Evolutionary conservation across 1,140 invertebrate species (phyloP), one percentile per base, ranked within the genome.

Genomic region (Rhagoletis zephyria): DNA sequence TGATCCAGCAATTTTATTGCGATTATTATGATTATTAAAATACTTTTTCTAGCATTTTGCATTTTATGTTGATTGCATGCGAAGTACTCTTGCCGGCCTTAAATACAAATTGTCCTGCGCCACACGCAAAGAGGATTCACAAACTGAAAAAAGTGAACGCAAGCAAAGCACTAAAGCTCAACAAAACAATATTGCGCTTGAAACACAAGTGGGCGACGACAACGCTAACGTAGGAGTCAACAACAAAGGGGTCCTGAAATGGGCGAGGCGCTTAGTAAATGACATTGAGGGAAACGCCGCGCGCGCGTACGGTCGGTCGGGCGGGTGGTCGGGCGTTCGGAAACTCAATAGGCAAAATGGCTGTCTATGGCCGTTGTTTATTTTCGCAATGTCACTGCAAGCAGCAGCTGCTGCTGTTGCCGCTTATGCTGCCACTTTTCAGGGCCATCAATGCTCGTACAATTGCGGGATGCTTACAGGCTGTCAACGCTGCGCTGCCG

Each of bases 1-100:
- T 65, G 64, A n/a, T 40, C 3, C 64, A 19, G 14, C 67, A 45
- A 12, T 70, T 70, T 70, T 70, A 70, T 70, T 70, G 45, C 45
- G 67, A 70, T 70, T 70, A 70, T 70, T 70, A 16, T 40, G 67
- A 45, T 70, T 70, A 70, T 70, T 70, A 70, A 45, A 70, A 70
- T 70, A 70, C 12, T 70, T 70, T 70, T 56, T 56, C 42, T 40
- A 70, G 42, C 67, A 70, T 70, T 70, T 63, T 10, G 51, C 67
- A 45, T 70, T 70, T 42, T 70, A 56, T 45, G 7, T 70, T 65
- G 14, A 40, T 30, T 70, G 67, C 12, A 70, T 45, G 10, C 42
- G 30, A 70, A 42, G 40, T 45, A 30, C 40, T n/a, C 14, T 14
- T 56, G 51, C n/a, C 10, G 19, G 64, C 64, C 61, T 16, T 16